Percentiles rank a stretch among this genome's conserved stretches.
Evolutionary conservation across 2,888 invertebrate species (phyloP).

Genomic region (Temnothorax ravouxi): DNA sequence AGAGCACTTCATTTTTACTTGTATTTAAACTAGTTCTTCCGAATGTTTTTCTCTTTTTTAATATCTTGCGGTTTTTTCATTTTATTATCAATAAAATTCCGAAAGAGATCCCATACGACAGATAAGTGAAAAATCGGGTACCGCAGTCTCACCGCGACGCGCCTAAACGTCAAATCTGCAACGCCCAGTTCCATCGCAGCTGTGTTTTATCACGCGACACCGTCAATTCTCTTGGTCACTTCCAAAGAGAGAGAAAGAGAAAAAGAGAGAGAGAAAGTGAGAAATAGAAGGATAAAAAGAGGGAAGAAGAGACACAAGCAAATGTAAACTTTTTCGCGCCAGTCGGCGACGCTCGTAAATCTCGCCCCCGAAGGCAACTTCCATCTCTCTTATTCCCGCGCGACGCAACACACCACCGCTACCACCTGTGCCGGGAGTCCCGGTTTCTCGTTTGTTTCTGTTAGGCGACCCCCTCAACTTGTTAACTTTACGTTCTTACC

Average conservation of each 20-base stretch:
- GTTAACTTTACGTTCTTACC: constrained; percentile 77
- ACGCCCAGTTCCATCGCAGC: constrained; percentile 75
- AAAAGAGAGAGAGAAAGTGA: not conserved
- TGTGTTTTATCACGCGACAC: constrained; percentile 67
- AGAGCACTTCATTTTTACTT: not conserved
- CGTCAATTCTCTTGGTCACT: constrained; percentile 56
- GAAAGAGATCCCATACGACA: not conserved
- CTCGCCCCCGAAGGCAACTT: constrained; percentile 64
- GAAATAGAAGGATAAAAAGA: not conserved
- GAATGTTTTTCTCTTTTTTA: not conserved
- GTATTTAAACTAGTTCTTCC: not conserved
- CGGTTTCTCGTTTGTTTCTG: constrained; percentile 76
- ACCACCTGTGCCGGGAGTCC: constrained; percentile 27
- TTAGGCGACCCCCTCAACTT: constrained; percentile 73
- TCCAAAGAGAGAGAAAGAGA: not conserved
- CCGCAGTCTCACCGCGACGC: not conserved
- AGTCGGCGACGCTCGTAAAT: constrained; percentile 73
- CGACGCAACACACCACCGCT: constrained; percentile 36
- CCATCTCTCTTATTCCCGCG: constrained; percentile 50
- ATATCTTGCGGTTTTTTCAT: not conserved
- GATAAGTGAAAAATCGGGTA: not conserved
- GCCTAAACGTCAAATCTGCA: constrained; percentile 51
- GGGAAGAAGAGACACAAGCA: constrained; percentile 9
- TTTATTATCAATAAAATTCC: not conserved
- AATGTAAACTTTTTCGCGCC: constrained; percentile 74